Evolutionary conservation across 2,113 vertebrate species (phyloP), one percentile per base, ranked within the genome.

Genomic region (Seriola quinqueradiata): DNA sequence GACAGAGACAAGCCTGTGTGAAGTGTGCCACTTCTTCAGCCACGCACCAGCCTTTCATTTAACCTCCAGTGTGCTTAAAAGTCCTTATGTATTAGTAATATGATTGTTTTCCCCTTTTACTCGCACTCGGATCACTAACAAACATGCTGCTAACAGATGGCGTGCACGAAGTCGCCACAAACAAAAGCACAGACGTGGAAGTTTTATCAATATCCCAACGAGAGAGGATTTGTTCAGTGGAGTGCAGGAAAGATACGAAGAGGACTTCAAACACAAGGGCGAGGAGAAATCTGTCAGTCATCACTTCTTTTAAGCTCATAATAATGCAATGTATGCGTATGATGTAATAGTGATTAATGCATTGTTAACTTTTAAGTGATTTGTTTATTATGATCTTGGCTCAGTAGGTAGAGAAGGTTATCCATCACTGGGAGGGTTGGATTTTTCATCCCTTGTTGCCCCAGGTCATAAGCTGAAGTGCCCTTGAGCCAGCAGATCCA

Each of bases 141-240:
- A 72, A 83, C 64, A 17, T 32, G 75, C 55, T 12, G 44, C 67
- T 14, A 54, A 54, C 75, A 83, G 81, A 73, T 73, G 75, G 81
- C 46, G 14, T 21, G 8, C 2, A 38, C n/a, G 54, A 55, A 74
- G 67, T 72, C 68, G 66, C 55, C 58, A 40, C 63, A 52, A 19
- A 21, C 12, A 38, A 54, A 54, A 46, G n/a, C 52, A 8, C 16
- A 36, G 38, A 32, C 36, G 50, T 60, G 44, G 9, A 68, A 5
- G 55, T 73, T 78, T 67, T 55, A 66, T 60, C 38, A 59, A 7
- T 16, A 48, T 58, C 58, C 40, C 25, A 1, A 7, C 32, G 36
- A 21, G 16, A 82, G 46, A 23, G 34, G 36, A 8, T 64, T 23
- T 44, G n/a, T 25, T 44, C 23, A 13, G 46, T 10, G 28, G 40